Base-by-base conservation (phyloP, 2,888 invertebrate genomes). In the Eupithecia pulchellata region DNA sequence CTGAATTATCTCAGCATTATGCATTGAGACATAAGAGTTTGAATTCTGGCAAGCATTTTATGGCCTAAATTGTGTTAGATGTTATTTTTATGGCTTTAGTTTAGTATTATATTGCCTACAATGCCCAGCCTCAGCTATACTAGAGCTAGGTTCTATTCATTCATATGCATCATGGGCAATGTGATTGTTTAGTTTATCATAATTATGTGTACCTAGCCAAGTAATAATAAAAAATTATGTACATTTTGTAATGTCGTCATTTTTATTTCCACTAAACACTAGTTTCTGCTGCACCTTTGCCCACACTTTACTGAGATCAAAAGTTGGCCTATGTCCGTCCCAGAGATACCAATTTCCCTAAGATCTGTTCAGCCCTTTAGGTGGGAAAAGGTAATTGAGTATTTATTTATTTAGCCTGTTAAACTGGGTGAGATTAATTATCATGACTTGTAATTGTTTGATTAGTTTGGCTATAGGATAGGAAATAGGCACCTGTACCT, bases 1-100 rank as follows among this genome's bases (percentile, higher is more conserved):
- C 86, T 62, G 82, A 73, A 30, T 39, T 91, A 64, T 89, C 88
- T 14, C 90, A 91, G 66, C 91, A 91, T 78, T 90, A 89, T 76
- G 73, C 89, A 8, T 84, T 86, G 68, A 84, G 82, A 4, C 91
- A 91, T 78, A 90, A 90, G 75, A 85, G 82, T 14, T 82, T 82
- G 47, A 69, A 73, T 61, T 67, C 73, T 4, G 84, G 78, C 57
- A 73, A 73, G 61, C 79, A 69, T 64, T 72, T 60, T 71, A 80
- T 81, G 77, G 77, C 27, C 27, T 72, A 66, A 61, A 25, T 66
- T 47, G 47, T 25, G 20, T 25, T 13, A 52, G 25, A 52, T 52
- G 25, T 25, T 25, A 52, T 52, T 52, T 20, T 52, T 4, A 17
- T 42, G 20, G 47, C 47, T 20, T 52, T 47, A 42, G 11, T 47